Evolutionary conservation across 2,113 vertebrate species (phyloP).

Genomic region (Charina bottae): DNA sequence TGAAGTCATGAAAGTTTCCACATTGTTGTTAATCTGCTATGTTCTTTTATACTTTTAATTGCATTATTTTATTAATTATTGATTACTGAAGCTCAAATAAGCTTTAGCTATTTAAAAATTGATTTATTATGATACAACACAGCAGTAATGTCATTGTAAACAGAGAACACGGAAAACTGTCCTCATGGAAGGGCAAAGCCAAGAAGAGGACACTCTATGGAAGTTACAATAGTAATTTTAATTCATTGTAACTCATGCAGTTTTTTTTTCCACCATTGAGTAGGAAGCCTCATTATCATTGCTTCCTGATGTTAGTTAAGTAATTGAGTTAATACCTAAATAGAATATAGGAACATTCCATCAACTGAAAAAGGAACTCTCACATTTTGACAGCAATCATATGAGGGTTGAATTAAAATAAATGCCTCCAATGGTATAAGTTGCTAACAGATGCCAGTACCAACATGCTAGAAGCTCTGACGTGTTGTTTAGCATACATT

Average conservation of each 20-base stretch:
- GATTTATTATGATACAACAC: background rate
- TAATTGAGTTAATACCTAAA: too few relatives aligned
- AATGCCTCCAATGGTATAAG: too few relatives aligned
- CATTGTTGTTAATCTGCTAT: background rate
- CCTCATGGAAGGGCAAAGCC: background rate
- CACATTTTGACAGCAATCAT: too few relatives aligned
- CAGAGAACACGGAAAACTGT: background rate
- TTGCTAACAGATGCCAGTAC: too few relatives aligned
- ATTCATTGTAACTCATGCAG: too few relatives aligned
- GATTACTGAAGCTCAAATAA: background rate
- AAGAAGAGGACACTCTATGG: background rate
- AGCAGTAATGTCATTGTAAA: background rate
- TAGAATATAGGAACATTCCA: too few relatives aligned
- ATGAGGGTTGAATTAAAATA: too few relatives aligned
- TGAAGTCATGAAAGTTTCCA: constrained; percentile 18
- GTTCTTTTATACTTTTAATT: background rate
- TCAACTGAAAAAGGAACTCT: too few relatives aligned
- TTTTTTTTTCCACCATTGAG: background rate
- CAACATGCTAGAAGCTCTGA: too few relatives aligned
- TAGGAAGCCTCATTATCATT: background rate
- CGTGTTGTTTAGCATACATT: too few relatives aligned
- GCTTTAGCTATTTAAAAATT: background rate
- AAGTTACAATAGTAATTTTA: background rate
- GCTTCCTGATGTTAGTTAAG: background rate
- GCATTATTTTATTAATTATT: background rate